Evolutionary conservation across 2,113 vertebrate species (phyloP), one percentile per base, ranked within the genome.

Genomic region (Hippocampus abdominalis): DNA sequence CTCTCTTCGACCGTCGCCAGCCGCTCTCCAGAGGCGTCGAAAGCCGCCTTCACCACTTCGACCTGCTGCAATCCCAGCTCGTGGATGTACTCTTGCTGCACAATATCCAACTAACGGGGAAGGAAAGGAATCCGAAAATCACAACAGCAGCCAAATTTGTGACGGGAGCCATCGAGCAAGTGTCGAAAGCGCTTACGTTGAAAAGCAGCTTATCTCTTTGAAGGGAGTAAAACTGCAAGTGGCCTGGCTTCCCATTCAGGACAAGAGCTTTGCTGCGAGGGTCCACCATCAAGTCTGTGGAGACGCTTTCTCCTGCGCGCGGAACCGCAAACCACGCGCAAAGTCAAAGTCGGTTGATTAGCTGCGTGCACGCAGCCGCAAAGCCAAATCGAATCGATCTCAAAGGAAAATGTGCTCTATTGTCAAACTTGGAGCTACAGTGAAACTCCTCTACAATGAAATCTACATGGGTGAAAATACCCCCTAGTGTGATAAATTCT

Each of bases 161-260:
- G 15, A 46, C 1, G 7, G 2, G 9, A 27, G 3, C 12, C 40
- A 44, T 13, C 1, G 9, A 39, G 16, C 21, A 12, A 64, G 9
- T 20, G 40, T 23, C 20, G 10, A 10, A 12, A 42, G 4, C 4
- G 27, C 96, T 95, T 92, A 98, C 97, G 68, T 95, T 97, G 84
- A 94, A 99, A 16, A 99, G 84, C 53, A 96, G 96, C 8, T 95
- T 95, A 86, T 99, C 96, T 80, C 84, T 93, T 44, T 94, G 93
- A 27, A 98, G 92, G 29, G 93, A 97, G 74, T 97, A 99, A 85
- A 99, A 99, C 87, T 99, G 97, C 76, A 99, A 82, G 75, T 98
- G 96, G n/a, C 97, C 97, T 0, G 97, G 96, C 78, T 95, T 97
- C 25, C 97, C 97, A 18, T 98, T 98, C 71, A 98, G 89, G 73